phyloP scores from a whole-genome alignment of 2,113 vertebrate species.

The Neodon shergylaensis region DNA sequence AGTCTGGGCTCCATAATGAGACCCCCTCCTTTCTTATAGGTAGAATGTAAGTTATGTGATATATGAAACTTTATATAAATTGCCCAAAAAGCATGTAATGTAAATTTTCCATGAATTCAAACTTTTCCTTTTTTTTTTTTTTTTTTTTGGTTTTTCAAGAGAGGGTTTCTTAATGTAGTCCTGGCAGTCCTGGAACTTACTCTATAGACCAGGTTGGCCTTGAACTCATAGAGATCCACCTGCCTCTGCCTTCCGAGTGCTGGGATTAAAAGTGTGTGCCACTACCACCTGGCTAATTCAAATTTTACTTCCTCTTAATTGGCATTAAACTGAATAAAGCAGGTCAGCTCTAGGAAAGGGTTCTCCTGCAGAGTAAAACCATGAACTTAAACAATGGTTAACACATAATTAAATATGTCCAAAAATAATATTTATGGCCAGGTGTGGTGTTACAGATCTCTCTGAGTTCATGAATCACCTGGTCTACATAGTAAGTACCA shows the following conservation, averaged over 20 bases:
- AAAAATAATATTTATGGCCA: slow-evolving; percentile 24
- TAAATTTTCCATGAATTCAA: slow-evolving; percentile 5
- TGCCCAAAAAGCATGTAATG: neutral
- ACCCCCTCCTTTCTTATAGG: neutral
- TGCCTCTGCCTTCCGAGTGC: too few relatives aligned
- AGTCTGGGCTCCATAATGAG: neutral
- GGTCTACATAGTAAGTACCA: neutral
- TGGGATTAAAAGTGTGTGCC: too few relatives aligned
- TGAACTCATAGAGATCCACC: too few relatives aligned
- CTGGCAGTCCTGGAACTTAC: too few relatives aligned
- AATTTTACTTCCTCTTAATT: neutral
- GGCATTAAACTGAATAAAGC: neutral
- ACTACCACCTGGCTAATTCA: neutral
- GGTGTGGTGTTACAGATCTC: neutral
- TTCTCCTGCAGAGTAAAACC: neutral
- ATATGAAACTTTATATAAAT: neutral
- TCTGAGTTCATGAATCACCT: neutral
- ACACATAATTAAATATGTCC: slow-evolving; percentile 1
- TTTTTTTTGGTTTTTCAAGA: too few relatives aligned
- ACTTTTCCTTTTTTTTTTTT: neutral
- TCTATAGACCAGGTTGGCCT: too few relatives aligned
- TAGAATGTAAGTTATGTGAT: too few relatives aligned
- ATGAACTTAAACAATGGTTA: neutral
- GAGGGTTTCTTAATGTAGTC: too few relatives aligned
- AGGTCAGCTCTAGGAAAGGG: neutral